Base-by-base conservation (phyloP, 2,797 vertebrate genomes). In the Spizella passerina region DNA sequence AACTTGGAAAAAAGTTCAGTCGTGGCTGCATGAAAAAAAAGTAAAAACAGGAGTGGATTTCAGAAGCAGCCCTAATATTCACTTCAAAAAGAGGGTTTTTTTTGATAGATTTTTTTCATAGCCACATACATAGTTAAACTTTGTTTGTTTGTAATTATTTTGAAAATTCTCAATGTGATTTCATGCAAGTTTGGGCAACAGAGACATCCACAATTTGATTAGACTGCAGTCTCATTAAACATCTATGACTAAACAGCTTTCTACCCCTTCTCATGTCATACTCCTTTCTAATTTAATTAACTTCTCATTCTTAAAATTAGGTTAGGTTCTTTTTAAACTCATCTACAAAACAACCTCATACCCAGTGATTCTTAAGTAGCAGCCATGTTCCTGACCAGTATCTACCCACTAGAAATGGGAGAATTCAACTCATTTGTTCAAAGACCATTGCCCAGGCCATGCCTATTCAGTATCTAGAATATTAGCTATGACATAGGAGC, bases 221-320 rank as follows among this genome's bases (percentile, higher is more conserved):
- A 85, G 82, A 26, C 77, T 60, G 70, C 64, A 83, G 49, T 68
- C 49, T 92, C 70, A 60, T 68, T 92, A 89, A 76, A 69, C 29
- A 46, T 77, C 82, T 73, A 29, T 82, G n/a, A 66, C 56, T 82
- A 59, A 65, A 93, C 38, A 92, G 16, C 55, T 90, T 75, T 88
- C 59, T 81, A 85, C 22, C 26, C 27, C 14, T 79, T 24, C 41
- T 29, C 14, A 49, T 49, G 34, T 12, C 23, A 43, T 69, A 36
- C 43, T 94, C 29, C 78, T 88, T 96, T 92, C 47, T 68, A 87
- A 68, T 43, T 84, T 47, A 86, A 93, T 78, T 90, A 89, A 81
- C 34, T 88, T 61, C 55, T 57, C 43, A 38, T 56, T 69, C 56
- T 29, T 78, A 79, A 65, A 79, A 81, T 30, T 75, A 65, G 4